Evolutionary conservation across 2,113 vertebrate genomes (phyloP).

Genomic region (Murina feae): DNA sequence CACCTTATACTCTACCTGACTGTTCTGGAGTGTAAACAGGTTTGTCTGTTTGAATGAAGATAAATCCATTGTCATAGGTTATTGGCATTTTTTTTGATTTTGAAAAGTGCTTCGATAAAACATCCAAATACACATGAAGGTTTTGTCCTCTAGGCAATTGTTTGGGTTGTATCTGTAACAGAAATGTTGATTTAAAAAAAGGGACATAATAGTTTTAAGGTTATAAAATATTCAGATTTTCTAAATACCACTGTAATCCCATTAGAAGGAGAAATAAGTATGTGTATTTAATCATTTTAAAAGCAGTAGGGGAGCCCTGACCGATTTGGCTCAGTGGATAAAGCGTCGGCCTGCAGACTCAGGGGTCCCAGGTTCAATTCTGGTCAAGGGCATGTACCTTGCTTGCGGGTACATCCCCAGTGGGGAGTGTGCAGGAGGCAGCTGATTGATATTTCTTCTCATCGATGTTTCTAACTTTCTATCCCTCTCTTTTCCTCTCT

Average conservation of each 20-base stretch:
- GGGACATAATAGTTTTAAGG: not conserved
- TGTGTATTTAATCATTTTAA: not conserved
- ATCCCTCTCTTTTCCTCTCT: too few relatives aligned
- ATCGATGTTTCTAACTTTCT: too few relatives aligned
- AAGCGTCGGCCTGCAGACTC: too few relatives aligned
- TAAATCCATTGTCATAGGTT: conserved; percentile 88
- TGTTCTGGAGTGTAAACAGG: conserved; percentile 93
- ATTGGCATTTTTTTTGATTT: conserved; percentile 80
- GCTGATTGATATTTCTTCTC: too few relatives aligned
- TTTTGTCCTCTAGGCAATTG: conserved; percentile 73
- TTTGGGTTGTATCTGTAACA: conserved; percentile 81
- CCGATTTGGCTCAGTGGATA: too few relatives aligned
- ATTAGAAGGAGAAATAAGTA: not conserved
- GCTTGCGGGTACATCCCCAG: too few relatives aligned
- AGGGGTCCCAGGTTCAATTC: too few relatives aligned
- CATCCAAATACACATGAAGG: conserved; percentile 84
- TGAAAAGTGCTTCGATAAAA: conserved; percentile 84
- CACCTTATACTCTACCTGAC: conserved; percentile 79
- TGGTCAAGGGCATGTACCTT: too few relatives aligned
- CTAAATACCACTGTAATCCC: not conserved
- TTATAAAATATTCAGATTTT: not conserved
- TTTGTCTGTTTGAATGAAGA: conserved; percentile 94
- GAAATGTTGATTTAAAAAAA: conserved; percentile 8
- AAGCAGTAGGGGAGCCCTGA: not conserved
- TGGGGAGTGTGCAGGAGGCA: too few relatives aligned